These are phyloP conservation scores for Anguilla rostrata DNA, from an alignment of 2,113 vertebrate genomes.

Conservation along the genomic window DNA sequence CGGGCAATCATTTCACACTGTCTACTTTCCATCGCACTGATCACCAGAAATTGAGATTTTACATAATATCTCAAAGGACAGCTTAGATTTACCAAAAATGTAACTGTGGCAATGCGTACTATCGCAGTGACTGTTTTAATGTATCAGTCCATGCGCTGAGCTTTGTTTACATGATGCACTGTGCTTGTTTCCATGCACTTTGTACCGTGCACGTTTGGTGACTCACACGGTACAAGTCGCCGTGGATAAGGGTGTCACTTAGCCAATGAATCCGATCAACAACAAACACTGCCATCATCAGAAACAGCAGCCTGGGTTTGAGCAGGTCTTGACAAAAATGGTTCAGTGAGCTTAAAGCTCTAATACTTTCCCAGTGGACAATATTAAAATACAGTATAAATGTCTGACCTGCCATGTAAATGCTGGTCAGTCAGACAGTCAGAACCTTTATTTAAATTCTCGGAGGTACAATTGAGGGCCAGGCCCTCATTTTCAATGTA, in stretches of 20 bases:
- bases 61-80: background rate
- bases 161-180: background rate
- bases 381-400: slow-evolving; percentile 20
- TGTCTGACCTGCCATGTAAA: slow-evolving; percentile 35
- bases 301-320: background rate
- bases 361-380: background rate
- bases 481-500: too few relatives aligned
- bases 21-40: background rate
- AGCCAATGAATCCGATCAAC: background rate
- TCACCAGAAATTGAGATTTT: background rate
- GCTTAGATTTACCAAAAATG: background rate
- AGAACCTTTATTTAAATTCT: too few relatives aligned
- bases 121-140: background rate
- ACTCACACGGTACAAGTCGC: background rate
- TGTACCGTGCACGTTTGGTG: background rate
- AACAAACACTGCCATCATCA: background rate
- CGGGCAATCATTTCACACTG: background rate
- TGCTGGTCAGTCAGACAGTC: too few relatives aligned
- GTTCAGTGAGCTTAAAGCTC: background rate
- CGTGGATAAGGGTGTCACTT: background rate
- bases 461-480: too few relatives aligned
- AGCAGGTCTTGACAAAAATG: background rate
- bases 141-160: background rate
- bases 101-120: background rate
- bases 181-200: background rate